Evolutionary conservation across 2,888 invertebrate species (phyloP).

Genomic region (Panopea generosa): DNA sequence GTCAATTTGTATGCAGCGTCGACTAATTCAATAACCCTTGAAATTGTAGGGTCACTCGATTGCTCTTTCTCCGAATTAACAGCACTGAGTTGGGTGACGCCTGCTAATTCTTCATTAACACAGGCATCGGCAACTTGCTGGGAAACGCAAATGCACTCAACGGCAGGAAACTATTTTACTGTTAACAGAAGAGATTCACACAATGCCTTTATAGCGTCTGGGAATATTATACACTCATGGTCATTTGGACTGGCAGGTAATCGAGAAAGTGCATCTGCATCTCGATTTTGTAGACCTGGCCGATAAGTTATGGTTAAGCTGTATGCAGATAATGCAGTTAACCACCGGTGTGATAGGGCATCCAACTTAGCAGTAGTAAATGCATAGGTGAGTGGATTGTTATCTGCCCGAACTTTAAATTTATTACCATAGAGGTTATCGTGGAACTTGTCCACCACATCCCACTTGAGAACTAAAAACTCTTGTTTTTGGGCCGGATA

Average conservation of each 20-base stretch:
- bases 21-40: no score
- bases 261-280: slow-evolving; percentile 5
- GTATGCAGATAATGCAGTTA: slow-evolving; percentile 14
- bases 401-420: slow-evolving; percentile 40
- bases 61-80: no score
- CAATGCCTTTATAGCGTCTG: background rate
- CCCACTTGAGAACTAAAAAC: slow-evolving; percentile 55
- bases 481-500: slow-evolving; percentile 52
- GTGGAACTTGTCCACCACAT: slow-evolving; percentile 45
- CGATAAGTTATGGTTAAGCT: slow-evolving; percentile 21
- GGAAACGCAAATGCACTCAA: no score
- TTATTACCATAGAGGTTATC: slow-evolving; percentile 37
- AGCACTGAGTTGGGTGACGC: no score
- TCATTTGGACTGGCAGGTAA: background rate
- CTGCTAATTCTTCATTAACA: no score
- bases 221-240: background rate
- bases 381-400: slow-evolving; percentile 52
- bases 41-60: no score
- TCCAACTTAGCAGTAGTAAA: slow-evolving; percentile 37
- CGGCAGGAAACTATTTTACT: no score
- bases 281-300: slow-evolving; percentile 16
- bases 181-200: no score
- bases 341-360: slow-evolving; percentile 22
- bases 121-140: no score
- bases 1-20: no score